phyloP scores from a whole-genome alignment of 2,888 invertebrate genomes.

The Cecidostiba fungosa region DNA sequence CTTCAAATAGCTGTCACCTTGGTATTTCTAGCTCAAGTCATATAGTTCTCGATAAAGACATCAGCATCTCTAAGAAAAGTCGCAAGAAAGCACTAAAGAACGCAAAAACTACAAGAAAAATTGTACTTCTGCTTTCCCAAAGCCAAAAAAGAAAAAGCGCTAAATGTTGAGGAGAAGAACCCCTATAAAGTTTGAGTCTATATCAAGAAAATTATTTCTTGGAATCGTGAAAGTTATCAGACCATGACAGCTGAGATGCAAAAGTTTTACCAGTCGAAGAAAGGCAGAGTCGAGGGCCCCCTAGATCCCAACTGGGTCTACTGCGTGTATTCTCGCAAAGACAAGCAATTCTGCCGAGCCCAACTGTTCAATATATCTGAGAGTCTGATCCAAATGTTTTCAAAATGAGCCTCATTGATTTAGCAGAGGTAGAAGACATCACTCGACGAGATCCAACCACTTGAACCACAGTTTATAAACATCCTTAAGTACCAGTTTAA shows the following conservation, averaged over 20 bases:
- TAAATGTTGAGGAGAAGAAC: slow-evolving; percentile 65
- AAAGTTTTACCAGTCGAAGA: slow-evolving; percentile 78
- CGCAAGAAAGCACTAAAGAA: neutral
- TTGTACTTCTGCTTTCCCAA: neutral
- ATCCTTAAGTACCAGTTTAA: slow-evolving; percentile 84
- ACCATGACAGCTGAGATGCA: slow-evolving; percentile 83
- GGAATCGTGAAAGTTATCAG: slow-evolving; percentile 80
- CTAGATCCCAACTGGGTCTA: slow-evolving; percentile 79
- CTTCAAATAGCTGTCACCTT: too few species aligned
- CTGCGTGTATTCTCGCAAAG: slow-evolving; percentile 80
- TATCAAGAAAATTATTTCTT: slow-evolving; percentile 81
- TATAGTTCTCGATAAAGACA: slow-evolving; percentile 24
- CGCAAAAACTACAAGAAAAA: neutral
- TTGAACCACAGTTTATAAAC: slow-evolving; percentile 81
- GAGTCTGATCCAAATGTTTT: slow-evolving; percentile 76
- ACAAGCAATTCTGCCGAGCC: slow-evolving; percentile 86
- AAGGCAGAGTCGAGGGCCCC: neutral
- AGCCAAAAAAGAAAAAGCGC: neutral
- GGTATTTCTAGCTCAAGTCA: slow-evolving; percentile 45
- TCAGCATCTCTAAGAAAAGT: neutral
- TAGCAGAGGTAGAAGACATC: slow-evolving; percentile 83
- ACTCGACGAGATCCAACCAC: slow-evolving; percentile 80
- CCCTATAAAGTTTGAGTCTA: slow-evolving; percentile 81
- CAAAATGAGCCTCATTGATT: slow-evolving; percentile 86
- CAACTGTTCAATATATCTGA: slow-evolving; percentile 79